These are phyloP conservation scores for Tubulanus polymorphus DNA, from an alignment of 2,888 invertebrate genomes.

Conservation along the genomic window DNA sequence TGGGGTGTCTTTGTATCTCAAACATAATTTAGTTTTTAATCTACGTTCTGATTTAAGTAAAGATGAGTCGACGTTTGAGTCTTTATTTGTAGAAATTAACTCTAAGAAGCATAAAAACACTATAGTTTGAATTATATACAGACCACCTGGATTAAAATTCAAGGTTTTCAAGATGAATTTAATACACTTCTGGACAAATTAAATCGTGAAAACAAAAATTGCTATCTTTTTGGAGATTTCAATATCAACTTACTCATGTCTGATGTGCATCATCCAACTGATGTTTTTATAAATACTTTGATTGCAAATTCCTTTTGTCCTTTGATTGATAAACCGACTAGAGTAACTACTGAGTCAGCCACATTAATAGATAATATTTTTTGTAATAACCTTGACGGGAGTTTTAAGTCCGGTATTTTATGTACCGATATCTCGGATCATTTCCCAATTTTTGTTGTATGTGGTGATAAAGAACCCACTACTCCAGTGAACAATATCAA, in stretches of 20 bases:
- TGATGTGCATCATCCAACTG: not conserved
- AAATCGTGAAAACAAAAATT: not conserved
- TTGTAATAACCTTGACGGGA: not conserved
- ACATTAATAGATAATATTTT: slow-evolving; percentile 1
- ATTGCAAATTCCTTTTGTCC: not conserved
- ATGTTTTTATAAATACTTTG: not conserved
- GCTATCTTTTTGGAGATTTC: not conserved
- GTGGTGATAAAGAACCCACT: not conserved
- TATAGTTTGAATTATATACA: no score
- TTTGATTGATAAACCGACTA: not conserved
- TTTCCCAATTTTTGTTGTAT: not conserved
- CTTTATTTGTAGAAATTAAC: no score
- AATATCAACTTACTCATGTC: not conserved
- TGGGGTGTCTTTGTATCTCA: no score
- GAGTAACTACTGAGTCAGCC: not conserved
- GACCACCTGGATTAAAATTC: no score
- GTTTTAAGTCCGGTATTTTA: not conserved
- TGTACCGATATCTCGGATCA: not conserved
- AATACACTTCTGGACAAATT: no score
- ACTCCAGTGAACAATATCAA: no score
- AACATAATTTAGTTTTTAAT: no score
- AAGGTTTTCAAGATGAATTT: no score
- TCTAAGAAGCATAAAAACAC: no score
- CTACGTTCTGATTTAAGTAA: no score
- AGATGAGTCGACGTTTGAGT: no score